Evolutionary conservation across 2,113 vertebrate genomes (phyloP), one percentile per base, ranked within the genome.

Genomic region (Brachyhypopomus gauderio): DNA sequence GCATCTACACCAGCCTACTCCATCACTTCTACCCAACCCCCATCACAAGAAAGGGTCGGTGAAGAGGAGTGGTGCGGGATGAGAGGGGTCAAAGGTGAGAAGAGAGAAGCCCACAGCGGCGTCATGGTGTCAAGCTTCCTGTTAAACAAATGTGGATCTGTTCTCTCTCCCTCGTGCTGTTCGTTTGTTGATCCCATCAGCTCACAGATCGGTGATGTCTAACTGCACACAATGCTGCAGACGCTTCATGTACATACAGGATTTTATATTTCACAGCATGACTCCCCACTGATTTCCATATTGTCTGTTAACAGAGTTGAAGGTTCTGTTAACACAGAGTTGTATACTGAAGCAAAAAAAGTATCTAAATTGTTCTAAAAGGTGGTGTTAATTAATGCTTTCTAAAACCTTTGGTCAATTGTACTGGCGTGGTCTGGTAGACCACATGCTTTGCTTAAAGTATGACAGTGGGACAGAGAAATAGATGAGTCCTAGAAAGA

Each of bases 81-180:
- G 62, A 55, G 34, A 55, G 69, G 72, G 82, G 77, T 83, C 25
- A 83, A 45, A 77, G 80, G 80, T 76, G 64, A 60, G 34, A 36
- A 34, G 16, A 41, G 22, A 14, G 25, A 45, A 22, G 30, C 67
- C 48, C 72, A 63, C 22, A 67, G 60, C 45, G 72, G 52, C 55
- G 45, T 73, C 25, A 72, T 58, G 23, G 71, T 83, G 69, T 67
- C 81, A 73, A 23, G 5, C 45, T 73, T 34, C 19, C 36, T 23
- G n/a, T 23, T 75, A 74, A 81, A 81, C 72, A 82, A 82, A 59
- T 63, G 41, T 14, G 12, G 12, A 52, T 52, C 45, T 52, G 45
- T 52, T 20, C 78, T 38, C 59, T 73, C 70, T 66, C 45, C 38
- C 70, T 59, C 60, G 59, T 0, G 5, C 60, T 83, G 30, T 80